Conservation (phyloP, 2,797 vertebrate species). For the Xenops minutus region DNA sequence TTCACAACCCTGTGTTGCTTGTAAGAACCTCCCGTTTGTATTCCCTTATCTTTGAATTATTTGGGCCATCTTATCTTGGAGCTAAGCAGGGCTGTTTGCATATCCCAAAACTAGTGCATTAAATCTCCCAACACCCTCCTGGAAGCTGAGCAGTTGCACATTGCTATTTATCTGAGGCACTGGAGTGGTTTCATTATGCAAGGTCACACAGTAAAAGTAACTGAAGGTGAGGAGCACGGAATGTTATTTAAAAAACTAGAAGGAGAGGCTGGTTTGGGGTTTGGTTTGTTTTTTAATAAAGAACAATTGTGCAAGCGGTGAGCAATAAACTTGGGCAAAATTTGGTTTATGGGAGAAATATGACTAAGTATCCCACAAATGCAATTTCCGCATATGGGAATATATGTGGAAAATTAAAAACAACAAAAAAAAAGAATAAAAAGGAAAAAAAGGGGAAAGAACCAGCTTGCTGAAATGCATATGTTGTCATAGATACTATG, state of each 20-base stretch:
- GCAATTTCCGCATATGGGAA: conserved; percentile 3
- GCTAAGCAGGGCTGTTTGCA: conserved; percentile 10
- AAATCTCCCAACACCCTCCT: conserved; percentile 21
- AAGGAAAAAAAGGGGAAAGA: neutral
- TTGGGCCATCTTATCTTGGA: conserved; percentile 25
- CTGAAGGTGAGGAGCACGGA: neutral
- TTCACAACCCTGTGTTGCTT: neutral
- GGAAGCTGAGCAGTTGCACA: neutral
- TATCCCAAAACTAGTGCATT: neutral
- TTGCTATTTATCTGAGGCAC: conserved; percentile 8
- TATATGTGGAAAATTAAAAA: neutral
- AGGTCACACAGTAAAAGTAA: conserved; percentile 14
- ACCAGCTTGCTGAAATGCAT: neutral
- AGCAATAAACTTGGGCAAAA: conserved; percentile 34
- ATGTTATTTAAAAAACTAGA: neutral
- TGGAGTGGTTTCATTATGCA: neutral
- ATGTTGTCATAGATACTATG: conserved; percentile 10
- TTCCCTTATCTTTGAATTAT: conserved; percentile 43
- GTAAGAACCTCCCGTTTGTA: neutral
- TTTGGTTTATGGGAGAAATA: conserved; percentile 10
- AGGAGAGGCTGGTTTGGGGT: neutral
- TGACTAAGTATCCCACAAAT: conserved; percentile 33
- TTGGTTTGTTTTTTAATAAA: conserved; percentile 38
- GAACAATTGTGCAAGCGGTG: neutral
- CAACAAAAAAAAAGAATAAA: neutral